Evolutionary conservation across 2,797 vertebrate species (phyloP).

Genomic region (Argyrosomus regius): DNA sequence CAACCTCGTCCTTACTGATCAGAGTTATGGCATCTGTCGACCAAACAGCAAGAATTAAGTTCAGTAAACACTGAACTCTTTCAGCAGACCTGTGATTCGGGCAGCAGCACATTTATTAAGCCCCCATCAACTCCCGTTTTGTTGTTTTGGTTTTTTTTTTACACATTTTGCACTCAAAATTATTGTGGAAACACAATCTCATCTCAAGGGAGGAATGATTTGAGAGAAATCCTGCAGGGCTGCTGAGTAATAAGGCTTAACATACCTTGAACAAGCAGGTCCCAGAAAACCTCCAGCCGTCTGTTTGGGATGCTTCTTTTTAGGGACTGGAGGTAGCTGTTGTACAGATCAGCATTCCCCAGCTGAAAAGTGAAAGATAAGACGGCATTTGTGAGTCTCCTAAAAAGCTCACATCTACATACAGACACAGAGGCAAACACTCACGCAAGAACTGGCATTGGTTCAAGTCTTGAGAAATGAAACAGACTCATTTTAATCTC

Average conservation of each 20-base stretch:
- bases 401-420: slow-evolving; percentile 33
- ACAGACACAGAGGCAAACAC: slow-evolving; percentile 17
- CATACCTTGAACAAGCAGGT: slow-evolving; percentile 93
- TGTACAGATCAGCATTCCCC: slow-evolving; percentile 88
- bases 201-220: slow-evolving; percentile 41
- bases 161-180: slow-evolving; percentile 34
- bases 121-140: neutral
- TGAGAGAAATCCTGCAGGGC: slow-evolving; percentile 29
- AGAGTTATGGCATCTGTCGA: slow-evolving; percentile 90
- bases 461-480: slow-evolving; percentile 52
- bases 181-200: slow-evolving; percentile 33
- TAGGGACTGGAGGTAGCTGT: slow-evolving; percentile 90
- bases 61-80: neutral
- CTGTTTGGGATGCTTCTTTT: slow-evolving; percentile 89
- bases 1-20: slow-evolving; percentile 92
- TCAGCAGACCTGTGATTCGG: slow-evolving; percentile 8
- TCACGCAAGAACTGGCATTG: slow-evolving; percentile 29
- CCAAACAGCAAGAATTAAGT: slow-evolving; percentile 28
- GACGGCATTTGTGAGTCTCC: slow-evolving; percentile 43
- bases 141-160: slow-evolving; percentile 14
- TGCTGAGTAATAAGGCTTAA: slow-evolving; percentile 31
- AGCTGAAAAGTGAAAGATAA: slow-evolving; percentile 74
- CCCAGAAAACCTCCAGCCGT: slow-evolving; percentile 93
- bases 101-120: neutral
- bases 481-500: slow-evolving; percentile 53